A percentile compares a stretch with the other conserved stretches of the same genome.
Conservation (phyloP, 2,888 invertebrate species). For the Hypomecis atomaria region DNA sequence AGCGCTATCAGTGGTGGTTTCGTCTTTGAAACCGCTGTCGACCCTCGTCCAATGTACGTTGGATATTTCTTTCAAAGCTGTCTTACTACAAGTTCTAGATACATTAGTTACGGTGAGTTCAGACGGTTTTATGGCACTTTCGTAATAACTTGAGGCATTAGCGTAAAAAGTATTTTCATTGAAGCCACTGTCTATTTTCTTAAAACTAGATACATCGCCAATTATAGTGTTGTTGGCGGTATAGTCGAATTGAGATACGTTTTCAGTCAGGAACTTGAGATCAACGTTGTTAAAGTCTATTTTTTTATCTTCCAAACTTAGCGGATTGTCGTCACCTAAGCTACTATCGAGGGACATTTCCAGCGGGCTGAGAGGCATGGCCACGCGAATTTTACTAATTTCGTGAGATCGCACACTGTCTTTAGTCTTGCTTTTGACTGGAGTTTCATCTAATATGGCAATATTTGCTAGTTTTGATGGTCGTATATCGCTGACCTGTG, state of each 20-base stretch:
- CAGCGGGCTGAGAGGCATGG: constrained; percentile 57
- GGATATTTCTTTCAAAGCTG: constrained; percentile 74
- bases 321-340: constrained; percentile 68
- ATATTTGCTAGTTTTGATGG: constrained; percentile 58
- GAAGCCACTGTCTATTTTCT: constrained; percentile 76
- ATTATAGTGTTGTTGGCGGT: constrained; percentile 57
- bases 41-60: constrained; percentile 78
- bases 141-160: constrained; percentile 78
- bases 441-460: constrained; percentile 65
- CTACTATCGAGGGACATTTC: constrained; percentile 77
- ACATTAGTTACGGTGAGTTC: constrained; percentile 72
- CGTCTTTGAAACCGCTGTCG: constrained; percentile 80
- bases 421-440: constrained; percentile 68
- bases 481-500: constrained; percentile 51
- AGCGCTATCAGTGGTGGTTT: constrained; percentile 70
- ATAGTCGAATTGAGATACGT: constrained; percentile 63
- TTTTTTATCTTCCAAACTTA: constrained; percentile 72
- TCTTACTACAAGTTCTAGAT: constrained; percentile 57
- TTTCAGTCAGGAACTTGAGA: constrained; percentile 80
- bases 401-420: constrained; percentile 63
- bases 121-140: constrained; percentile 82
- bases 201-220: constrained; percentile 67
- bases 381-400: constrained; percentile 76
- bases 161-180: constrained; percentile 76
- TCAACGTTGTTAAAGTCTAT: constrained; percentile 78